Base-by-base conservation (phyloP, 2,888 invertebrate species). In the Keiferia lycopersicella region DNA sequence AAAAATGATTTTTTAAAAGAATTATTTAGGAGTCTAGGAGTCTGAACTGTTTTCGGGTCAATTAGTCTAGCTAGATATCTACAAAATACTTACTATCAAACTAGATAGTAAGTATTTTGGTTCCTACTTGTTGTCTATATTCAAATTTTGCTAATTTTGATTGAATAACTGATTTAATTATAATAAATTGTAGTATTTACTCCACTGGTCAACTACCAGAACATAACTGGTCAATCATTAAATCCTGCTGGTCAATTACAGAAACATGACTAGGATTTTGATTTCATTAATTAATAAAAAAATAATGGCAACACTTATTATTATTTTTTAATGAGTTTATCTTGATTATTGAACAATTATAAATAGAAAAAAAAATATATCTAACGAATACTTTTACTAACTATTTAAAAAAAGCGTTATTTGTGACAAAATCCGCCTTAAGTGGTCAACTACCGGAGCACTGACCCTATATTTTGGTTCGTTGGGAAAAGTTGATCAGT, bases 221-320 rank as follows among this genome's bases (percentile, higher is more conserved):
- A 48, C 16, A 12, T 48, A 48, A 48, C 2, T n/a, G 48, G 48
- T 48, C 48, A 48, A 48, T 48, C 48, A 48, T 14, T 48, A 48
- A 48, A 48, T 14, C 48, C 48, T 14, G 8, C 48, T 48, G 48
- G 48, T 48, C 48, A 48, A 48, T 16, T 48, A 48, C 48, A 48
- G 48, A 48, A 2, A 48, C 48, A 48, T 48, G 8, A 48, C 16
- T n/a, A 48, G 48, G 16, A 48, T 12, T 4, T 48, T 48, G 48
- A 48, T 48, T 48, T 48, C 48, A 48, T 48, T 48, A 48, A 48
- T 48, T 48, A 48, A 48, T 48, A 48, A n/a, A 6, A 48, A 48
- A 48, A n/a, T 1, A 48, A 48, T 48, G 48, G 8, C 12, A n/a
- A n/a, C n/a, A n/a, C 16, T 48, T 48, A 16, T 16, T 48, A 48